A percentile compares a stretch with the other conserved stretches of the same genome.
Conservation (phyloP, 2,888 invertebrate species). For the Loripinus fragilis region DNA sequence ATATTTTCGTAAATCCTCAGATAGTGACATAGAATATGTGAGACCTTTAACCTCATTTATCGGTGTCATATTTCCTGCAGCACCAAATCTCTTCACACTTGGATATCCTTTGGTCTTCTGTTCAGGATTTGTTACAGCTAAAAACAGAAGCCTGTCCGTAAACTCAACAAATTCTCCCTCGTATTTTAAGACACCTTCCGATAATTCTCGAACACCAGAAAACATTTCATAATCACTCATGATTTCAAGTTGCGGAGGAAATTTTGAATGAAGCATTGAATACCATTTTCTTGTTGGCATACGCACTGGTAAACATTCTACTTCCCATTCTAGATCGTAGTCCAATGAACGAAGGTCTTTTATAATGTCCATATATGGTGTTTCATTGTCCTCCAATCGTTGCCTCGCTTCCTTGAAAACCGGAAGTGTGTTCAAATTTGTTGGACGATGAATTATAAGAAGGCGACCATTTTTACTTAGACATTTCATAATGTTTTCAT, state of each 20-base stretch:
- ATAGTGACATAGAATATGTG: conserved; percentile 67
- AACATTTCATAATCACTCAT: conserved; percentile 75
- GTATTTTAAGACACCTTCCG: conserved; percentile 81
- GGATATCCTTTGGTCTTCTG: conserved; percentile 63
- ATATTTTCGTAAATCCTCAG: conserved; percentile 56
- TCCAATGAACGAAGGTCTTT: conserved; percentile 74
- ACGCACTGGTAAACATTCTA: conserved; percentile 77
- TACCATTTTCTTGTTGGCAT: conserved; percentile 80
- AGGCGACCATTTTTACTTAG: conserved; percentile 72
- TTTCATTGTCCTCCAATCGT: conserved; percentile 75
- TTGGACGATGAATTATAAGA: conserved; percentile 78
- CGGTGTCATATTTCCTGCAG: conserved; percentile 52
- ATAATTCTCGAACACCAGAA: conserved; percentile 78
- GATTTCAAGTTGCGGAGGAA: conserved; percentile 79
- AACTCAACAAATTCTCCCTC: conserved; percentile 79
- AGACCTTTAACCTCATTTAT: conserved; percentile 58
- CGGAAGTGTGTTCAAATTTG: conserved; percentile 78
- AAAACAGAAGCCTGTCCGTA: conserved; percentile 78
- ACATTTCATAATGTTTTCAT: conserved; percentile 74
- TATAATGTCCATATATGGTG: conserved; percentile 77
- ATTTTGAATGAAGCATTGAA: conserved; percentile 77
- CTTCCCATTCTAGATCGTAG: conserved; percentile 80
- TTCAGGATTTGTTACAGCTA: conserved; percentile 71
- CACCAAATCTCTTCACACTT: conserved; percentile 67
- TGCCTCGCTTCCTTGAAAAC: conserved; percentile 75